phyloP scores from a whole-genome alignment of 2,888 invertebrate genomes.

The Nineta flava region DNA sequence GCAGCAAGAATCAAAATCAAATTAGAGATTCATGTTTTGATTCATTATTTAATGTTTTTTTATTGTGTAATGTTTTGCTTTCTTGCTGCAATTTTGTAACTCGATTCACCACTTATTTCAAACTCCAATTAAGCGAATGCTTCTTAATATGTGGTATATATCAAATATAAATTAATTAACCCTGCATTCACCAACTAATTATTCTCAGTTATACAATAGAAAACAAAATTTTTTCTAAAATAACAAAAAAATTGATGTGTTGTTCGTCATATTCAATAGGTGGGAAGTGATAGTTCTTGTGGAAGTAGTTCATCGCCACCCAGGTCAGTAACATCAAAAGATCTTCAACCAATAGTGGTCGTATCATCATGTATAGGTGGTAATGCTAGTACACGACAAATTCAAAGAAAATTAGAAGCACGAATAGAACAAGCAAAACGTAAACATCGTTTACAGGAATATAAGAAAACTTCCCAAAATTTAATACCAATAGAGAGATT shows the following conservation, averaged over 20 bases:
- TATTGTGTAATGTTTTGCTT: too few relatives aligned
- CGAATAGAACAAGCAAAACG: constrained; percentile 29
- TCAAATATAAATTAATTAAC: too few relatives aligned
- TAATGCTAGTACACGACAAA: constrained; percentile 17
- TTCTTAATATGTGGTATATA: too few relatives aligned
- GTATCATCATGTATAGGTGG: neutral
- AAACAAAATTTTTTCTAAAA: too few relatives aligned
- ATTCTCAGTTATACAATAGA: too few relatives aligned
- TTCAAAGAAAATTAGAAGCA: constrained; percentile 26
- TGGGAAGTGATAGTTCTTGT: constrained; percentile 26
- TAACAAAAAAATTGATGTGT: neutral
- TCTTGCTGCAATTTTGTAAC: too few relatives aligned
- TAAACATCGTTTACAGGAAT: constrained; percentile 26
- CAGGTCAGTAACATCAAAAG: constrained; percentile 2
- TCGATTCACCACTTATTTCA: too few relatives aligned
- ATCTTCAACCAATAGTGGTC: neutral
- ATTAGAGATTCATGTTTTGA: too few relatives aligned
- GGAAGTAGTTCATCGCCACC: constrained; percentile 24
- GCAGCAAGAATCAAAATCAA: too few relatives aligned
- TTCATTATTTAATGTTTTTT: too few relatives aligned
- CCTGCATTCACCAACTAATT: too few relatives aligned
- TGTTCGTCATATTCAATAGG: constrained; percentile 15
- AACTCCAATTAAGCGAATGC: too few relatives aligned
- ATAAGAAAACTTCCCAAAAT: constrained; percentile 24
- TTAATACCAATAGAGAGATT: constrained; percentile 34